Base-by-base conservation (phyloP, 2,797 vertebrate species). In the Coendou prehensilis region DNA sequence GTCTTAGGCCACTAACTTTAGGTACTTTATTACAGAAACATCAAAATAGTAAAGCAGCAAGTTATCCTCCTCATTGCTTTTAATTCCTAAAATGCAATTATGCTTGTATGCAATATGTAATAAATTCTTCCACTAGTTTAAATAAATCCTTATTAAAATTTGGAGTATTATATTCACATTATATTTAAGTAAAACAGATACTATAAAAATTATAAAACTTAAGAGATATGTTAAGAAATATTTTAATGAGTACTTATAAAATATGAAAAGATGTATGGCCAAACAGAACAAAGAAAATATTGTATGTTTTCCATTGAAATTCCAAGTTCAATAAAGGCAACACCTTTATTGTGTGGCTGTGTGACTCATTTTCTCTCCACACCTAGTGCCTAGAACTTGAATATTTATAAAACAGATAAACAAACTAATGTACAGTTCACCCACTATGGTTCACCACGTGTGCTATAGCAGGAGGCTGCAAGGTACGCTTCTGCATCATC, bases 201-300 rank as follows among this genome's bases (percentile, higher is more conserved):
- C 30, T 64, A 64, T 17, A 71, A 54, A 17, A 73, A 73, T 22
- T 69, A 3, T 8, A 80, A 85, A 82, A 50, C 18, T 84, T 37
- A 47, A 88, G n/a, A 33, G 82, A 89, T 26, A 52, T 22, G 28
- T 52, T 50, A 54, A 37, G 28, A 71, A 83, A 67, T 23, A 76
- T 75, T 81, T 92, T 83, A 33, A 63, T 79, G 41, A 87, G 57
- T 63, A 11, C 6, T 61, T 91, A 52, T 81, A 71, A 85, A 76
- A 0, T 0, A 37, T 1, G 59, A 33, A 37, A 78, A 88, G 86
- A 89, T n/a, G 14, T 28, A 50, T 23, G 5, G 15, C 10, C 47
- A 41, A 86, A 89, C 57, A 64, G 22, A 37, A 10, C 5, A 54
- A 47, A 92, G 15, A 59, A 83, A 76, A 56, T 45, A 64, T 75